A percentile compares a stretch with the other conserved stretches of the same genome.
phyloP scores from a whole-genome alignment of 1,140 invertebrate species.

The Hycleus cichorii region DNA sequence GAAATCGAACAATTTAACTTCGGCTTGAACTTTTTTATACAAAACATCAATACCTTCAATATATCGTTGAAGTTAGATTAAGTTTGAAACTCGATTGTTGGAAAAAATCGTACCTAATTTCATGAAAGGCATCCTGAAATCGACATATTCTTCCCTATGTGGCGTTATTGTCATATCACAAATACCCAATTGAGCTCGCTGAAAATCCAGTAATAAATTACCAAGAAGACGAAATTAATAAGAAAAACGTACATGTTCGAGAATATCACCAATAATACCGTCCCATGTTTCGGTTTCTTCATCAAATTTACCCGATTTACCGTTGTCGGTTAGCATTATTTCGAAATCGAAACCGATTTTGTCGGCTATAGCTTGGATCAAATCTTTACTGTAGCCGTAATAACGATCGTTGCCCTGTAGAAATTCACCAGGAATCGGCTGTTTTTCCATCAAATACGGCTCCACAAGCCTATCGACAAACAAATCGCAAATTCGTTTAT shows the following conservation, averaged over 20 bases:
- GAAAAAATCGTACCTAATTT: constrained; percentile 44
- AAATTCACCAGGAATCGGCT: constrained; percentile 37
- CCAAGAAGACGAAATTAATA: background rate
- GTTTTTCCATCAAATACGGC: constrained; percentile 63
- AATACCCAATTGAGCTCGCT: constrained; percentile 86
- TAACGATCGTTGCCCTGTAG: constrained; percentile 53
- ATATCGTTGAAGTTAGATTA: background rate
- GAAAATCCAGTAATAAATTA: constrained; percentile 26
- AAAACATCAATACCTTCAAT: constrained; percentile 66
- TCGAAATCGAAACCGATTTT: constrained; percentile 69
- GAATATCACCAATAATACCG: constrained; percentile 73
- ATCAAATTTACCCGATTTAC: constrained; percentile 63
- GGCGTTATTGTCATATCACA: constrained; percentile 89
- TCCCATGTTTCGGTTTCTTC: constrained; percentile 68
- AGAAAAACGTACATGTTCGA: constrained; percentile 59
- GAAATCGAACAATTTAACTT: constrained; percentile 76
- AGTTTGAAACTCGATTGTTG: no score
- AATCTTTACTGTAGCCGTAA: constrained; percentile 74
- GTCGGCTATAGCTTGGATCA: constrained; percentile 67
- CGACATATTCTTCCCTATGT: constrained; percentile 70
- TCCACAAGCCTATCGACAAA: constrained; percentile 52
- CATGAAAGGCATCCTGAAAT: constrained; percentile 90
- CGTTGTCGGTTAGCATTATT: constrained; percentile 59
- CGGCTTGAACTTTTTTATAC: constrained; percentile 61
- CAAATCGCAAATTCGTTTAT: constrained; percentile 6